Percentiles rank a stretch among this genome's conserved stretches.
These are phyloP conservation scores for Leptobrachium leishanense DNA, from an alignment of 2,113 vertebrate species.

Conservation along the genomic window DNA sequence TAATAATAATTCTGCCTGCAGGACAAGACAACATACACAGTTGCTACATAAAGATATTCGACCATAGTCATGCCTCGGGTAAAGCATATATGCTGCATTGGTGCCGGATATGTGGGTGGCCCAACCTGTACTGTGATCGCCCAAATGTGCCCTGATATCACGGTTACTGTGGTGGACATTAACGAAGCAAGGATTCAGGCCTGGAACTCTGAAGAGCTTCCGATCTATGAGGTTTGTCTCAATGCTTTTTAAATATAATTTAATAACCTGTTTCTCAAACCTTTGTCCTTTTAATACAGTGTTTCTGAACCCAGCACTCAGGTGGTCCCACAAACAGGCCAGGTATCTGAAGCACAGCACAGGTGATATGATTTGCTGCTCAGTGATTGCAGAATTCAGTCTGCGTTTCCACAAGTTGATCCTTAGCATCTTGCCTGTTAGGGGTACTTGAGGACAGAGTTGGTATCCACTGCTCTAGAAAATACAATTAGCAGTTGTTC, in stretches of 20 bases:
- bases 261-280: too few relatives aligned
- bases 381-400: too few relatives aligned
- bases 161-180: slow-evolving; percentile 39
- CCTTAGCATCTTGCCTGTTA: too few relatives aligned
- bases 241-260: background rate
- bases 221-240: slow-evolving; percentile 41
- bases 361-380: too few relatives aligned
- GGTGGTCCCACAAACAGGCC: too few relatives aligned
- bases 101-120: slow-evolving; percentile 37
- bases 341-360: too few relatives aligned
- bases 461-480: too few relatives aligned
- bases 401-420: too few relatives aligned
- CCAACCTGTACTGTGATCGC: slow-evolving; percentile 41
- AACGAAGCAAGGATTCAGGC: slow-evolving; percentile 26
- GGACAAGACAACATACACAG: background rate
- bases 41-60: background rate
- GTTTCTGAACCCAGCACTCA: too few relatives aligned
- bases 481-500: too few relatives aligned
- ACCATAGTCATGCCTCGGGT: slow-evolving; percentile 2
- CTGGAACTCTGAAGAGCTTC: slow-evolving; percentile 46
- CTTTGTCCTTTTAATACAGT: too few relatives aligned
- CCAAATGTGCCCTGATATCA: slow-evolving; percentile 42
- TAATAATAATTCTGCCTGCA: background rate
- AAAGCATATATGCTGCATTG: slow-evolving; percentile 33
- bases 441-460: too few relatives aligned